Evolutionary conservation across 2,888 invertebrate genomes (phyloP).

Genomic region (Cheilosia vernalis): DNA sequence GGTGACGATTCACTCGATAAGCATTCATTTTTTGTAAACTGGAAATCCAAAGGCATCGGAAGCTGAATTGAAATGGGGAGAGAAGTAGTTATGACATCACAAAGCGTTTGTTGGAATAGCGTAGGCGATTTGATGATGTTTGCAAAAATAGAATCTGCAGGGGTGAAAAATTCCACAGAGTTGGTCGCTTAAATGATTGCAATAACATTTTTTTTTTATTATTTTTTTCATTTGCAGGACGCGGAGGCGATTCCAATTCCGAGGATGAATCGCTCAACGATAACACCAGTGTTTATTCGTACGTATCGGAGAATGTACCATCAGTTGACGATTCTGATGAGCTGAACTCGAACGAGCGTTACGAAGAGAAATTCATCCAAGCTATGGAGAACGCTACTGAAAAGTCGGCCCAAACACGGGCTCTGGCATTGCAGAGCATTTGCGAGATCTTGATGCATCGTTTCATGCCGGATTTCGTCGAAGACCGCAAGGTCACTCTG

Average conservation of each 20-base stretch:
- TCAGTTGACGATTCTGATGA: slow-evolving; percentile 88
- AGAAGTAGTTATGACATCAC: not conserved
- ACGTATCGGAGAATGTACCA: slow-evolving; percentile 88
- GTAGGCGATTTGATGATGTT: slow-evolving; percentile 30
- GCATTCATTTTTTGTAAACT: too few relatives aligned
- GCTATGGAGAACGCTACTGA: slow-evolving; percentile 94
- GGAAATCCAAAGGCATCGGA: too few relatives aligned
- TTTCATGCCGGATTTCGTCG: slow-evolving; percentile 90
- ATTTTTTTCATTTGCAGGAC: slow-evolving; percentile 77
- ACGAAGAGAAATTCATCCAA: slow-evolving; percentile 94
- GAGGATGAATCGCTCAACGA: slow-evolving; percentile 92
- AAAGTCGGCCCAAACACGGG: slow-evolving; percentile 93
- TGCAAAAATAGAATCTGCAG: slow-evolving; percentile 21
- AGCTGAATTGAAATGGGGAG: not conserved
- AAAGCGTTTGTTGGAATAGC: not conserved
- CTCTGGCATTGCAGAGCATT: slow-evolving; percentile 88
- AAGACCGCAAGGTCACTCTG: slow-evolving; percentile 90
- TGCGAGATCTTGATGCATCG: slow-evolving; percentile 91
- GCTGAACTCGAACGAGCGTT: slow-evolving; percentile 85
- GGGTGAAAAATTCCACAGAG: not conserved
- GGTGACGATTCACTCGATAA: not conserved
- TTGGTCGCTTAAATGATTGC: not conserved
- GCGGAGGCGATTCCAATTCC: slow-evolving; percentile 86
- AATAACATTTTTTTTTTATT: not conserved
- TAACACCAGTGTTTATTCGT: slow-evolving; percentile 92